Base-by-base conservation (phyloP, 2,888 invertebrate genomes). In the Drosophila incognita region DNA sequence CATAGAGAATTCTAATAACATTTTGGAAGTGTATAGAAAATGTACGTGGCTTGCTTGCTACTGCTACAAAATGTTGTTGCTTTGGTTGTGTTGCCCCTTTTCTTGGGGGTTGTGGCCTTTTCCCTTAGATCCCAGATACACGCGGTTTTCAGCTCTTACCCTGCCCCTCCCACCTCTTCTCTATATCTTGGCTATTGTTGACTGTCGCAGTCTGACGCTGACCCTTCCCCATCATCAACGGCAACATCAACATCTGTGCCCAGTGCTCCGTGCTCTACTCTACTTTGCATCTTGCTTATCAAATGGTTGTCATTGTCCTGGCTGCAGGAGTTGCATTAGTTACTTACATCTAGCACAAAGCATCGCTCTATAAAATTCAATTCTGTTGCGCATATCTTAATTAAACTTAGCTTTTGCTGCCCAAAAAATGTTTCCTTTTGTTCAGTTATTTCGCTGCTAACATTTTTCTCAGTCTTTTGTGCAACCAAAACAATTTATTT, bases 1-100 rank as follows among this genome's bases (percentile, higher is more conserved):
- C 13, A 21, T 46, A 21, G 46, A 4, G 21, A 46, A 46, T 46
- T 46, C 24, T 18, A 27, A 18, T 49, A 29, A 49, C 11, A 49
- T 56, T 38, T 4, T 18, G 18, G 4, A 38, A 56, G 56, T 56
- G 56, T 56, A 38, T 38, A 6, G 46, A 65, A 76, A 73, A 72
- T 74, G 79, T 79, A 89, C 79, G 71, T 81, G 66, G 74, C 67
- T 40, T 49, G 70, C 72, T 61, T 67, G 71, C 59, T 36, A 53
- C 68, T 76, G 54, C 76, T 52, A 64, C 53, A 70, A 58, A 58
- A 71, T 79, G 49, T 21, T 58, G 27, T 53, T 53, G 53, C 35
- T 10, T 15, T 33, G 21, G 5, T 21, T 78, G 52, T 54, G 35
- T 29, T 64, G 31, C 31, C 62, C 57, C 38, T 52, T 59, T 56